Evolutionary conservation across 1,140 invertebrate species (phyloP).

Genomic region (Armadillidium nasatum): DNA sequence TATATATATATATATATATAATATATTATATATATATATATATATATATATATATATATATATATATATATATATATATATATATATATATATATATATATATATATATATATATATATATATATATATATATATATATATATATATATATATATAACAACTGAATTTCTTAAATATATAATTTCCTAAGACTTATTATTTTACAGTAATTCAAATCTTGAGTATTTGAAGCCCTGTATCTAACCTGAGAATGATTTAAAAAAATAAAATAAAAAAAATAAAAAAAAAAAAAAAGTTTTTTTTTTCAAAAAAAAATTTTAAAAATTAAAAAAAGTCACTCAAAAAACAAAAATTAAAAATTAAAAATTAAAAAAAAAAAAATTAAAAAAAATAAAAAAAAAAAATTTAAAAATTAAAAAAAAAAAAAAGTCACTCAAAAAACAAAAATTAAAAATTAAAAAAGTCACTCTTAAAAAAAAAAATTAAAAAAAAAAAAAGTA

Average conservation of each 20-base stretch:
- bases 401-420: no score
- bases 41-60: neutral
- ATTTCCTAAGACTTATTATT: no score
- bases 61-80: neutral
- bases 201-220: no score
- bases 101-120: conserved; percentile 7
- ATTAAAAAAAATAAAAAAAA: no score
- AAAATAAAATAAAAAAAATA: neutral
- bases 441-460: no score
- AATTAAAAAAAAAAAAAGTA: no score
- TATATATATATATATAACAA: conserved; percentile 2
- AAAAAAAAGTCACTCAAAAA: no score
- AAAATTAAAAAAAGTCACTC: neutral
- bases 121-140: neutral
- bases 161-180: neutral
- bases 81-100: conserved; percentile 7
- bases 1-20: neutral
- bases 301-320: neutral
- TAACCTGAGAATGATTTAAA: neutral
- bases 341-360: no score
- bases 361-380: no score
- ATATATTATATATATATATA: neutral
- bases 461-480: no score
- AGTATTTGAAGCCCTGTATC: no score
- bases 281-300: no score